A percentile compares a stretch with the other conserved stretches of the same genome.
Conservation (phyloP, 2,888 invertebrate genomes). For the Cataglyphis cursor region DNA sequence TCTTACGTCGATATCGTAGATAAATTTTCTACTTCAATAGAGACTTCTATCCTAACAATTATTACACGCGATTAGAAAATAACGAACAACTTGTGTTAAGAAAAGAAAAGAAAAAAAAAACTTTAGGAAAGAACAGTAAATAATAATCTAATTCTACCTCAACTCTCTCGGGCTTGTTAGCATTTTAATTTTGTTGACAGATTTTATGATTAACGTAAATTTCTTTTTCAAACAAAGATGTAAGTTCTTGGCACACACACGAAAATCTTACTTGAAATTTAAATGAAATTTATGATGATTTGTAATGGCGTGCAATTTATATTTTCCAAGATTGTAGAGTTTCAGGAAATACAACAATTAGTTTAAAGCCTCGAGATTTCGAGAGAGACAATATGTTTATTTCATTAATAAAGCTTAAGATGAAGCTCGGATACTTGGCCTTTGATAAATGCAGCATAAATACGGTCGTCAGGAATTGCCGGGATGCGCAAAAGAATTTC, state of each 20-base stretch:
- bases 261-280: background rate
- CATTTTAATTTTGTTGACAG: background rate
- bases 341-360: background rate
- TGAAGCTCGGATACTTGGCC: background rate
- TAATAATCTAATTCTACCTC: background rate
- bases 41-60: background rate
- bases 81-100: background rate
- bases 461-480: background rate
- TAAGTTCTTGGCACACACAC: background rate
- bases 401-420: constrained; percentile 4
- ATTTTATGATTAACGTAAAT: background rate
- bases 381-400: background rate
- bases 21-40: background rate
- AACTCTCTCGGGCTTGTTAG: background rate
- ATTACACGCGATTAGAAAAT: background rate
- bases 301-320: background rate
- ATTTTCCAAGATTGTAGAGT: background rate
- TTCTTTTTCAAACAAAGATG: background rate
- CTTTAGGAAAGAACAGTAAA: background rate
- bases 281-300: constrained; percentile 2
- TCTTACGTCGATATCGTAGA: background rate
- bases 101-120: background rate
- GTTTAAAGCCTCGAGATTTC: background rate
- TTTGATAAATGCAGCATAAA: background rate
- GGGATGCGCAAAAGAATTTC: background rate